Evolutionary conservation across 2,797 vertebrate genomes (phyloP), one percentile per base, ranked within the genome.

Genomic region (Sarcophilus harrisii): DNA sequence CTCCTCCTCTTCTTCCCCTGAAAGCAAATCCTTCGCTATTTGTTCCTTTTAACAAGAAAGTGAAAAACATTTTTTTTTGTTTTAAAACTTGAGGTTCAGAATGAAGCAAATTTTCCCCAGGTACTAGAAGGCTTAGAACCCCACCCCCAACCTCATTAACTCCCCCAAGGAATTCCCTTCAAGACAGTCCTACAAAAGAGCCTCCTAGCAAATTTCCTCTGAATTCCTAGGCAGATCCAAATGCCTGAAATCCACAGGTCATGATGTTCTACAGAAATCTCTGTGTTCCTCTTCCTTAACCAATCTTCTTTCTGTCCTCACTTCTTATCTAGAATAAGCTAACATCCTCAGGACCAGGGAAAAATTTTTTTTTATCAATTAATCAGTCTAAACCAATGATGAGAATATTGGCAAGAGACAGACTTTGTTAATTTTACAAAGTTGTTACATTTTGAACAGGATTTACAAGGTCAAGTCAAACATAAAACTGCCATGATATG

Each of bases 21-120:
- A 99, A 98, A 99, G 99, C 97, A 99, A 98, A 97, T 99, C 99
- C 98, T 99, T 99, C 55, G 99, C 98, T 97, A 99, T 99, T 98
- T 99, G 99, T 98, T 99, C 99, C 99, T 99, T 98, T 96, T 96
- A 98, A 98, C 96, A 96, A 98, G 96, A 98, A 98, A 98, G 96
- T 55, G 95, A 96, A 98, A 96, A 97, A 96, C 10, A 6, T n/a
- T 29, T 58, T 52, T n/a, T 60, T 81, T 81, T 81, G n/a, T n/a
- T 81, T n/a, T 1, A 49, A 81, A 81, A 87, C 24, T 45, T 81
- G 38, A 87, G 38, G 73, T 87, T 10, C 73, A 87, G 38, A 87
- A 87, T 49, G 38, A 87, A 87, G 73, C 38, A 87, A 87, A 87
- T 49, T 87, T 81, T 45, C 10, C 73, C 24, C 24, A 49, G 38